Evolutionary conservation across 2,888 invertebrate species (phyloP).

Genomic region (Xestia c-nigrum): DNA sequence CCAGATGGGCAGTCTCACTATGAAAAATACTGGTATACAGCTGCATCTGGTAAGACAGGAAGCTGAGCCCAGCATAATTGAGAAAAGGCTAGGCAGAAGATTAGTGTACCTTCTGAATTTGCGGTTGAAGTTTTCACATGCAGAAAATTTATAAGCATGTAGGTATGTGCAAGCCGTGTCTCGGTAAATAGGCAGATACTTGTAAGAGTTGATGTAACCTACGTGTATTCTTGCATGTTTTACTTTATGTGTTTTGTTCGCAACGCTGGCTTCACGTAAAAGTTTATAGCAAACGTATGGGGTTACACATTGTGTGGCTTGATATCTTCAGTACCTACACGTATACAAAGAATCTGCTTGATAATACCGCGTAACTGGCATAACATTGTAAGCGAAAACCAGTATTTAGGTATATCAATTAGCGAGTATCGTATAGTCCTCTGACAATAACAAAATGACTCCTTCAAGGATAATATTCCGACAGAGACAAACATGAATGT

Average conservation of each 20-base stretch:
- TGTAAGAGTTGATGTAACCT: conserved; percentile 2
- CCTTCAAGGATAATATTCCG: not conserved
- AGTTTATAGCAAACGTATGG: conserved; percentile 44
- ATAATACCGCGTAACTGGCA: not conserved
- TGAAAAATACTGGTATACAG: not conserved
- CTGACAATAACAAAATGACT: not conserved
- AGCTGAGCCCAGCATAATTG: not conserved
- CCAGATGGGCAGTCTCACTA: not conserved
- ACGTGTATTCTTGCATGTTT: conserved; percentile 21
- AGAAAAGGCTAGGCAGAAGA: not conserved
- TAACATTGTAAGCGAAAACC: conserved; percentile 9
- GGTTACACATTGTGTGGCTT: conserved; percentile 6
- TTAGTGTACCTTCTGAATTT: not conserved
- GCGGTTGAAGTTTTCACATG: not conserved
- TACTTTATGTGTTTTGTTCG: conserved; percentile 37
- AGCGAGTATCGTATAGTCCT: not conserved
- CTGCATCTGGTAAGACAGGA: not conserved
- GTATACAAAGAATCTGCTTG: not conserved
- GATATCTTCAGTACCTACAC: not conserved
- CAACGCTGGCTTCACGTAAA: conserved; percentile 41
- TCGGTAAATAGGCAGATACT: conserved; percentile 20
- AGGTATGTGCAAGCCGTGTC: conserved; percentile 3
- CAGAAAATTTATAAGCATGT: conserved; percentile 3
- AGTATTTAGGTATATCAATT: not conserved
- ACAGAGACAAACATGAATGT: not conserved